Base-by-base conservation (phyloP, 2,888 invertebrate species). In the Petrolisthes manimaculis region DNA sequence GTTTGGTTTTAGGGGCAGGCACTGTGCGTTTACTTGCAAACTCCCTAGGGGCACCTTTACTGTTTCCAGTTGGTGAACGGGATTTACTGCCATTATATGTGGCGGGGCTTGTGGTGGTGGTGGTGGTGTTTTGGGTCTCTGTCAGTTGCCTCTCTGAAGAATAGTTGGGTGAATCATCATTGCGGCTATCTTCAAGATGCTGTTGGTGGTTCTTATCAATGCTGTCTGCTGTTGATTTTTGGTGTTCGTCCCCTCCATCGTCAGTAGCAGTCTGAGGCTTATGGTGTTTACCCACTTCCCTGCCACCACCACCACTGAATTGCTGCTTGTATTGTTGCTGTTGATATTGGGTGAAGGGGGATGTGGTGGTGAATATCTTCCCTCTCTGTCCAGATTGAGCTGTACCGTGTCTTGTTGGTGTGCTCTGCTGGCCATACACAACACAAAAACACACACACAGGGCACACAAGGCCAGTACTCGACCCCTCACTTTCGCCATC, bases 401-500 rank as follows among this genome's bases (percentile, higher is more conserved):
- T 51, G 55, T 21, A 3, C 56, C 37, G 37, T 81, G 77, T n/a
- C 69, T 81, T 14, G 3, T 81, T 14, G 3, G 37, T 12, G 21
- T 75, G 81, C 80, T 53, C 74, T 53, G 56, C 51, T 81, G 12
- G 21, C 18, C 84, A 75, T 37, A 51, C 79, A 56, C 81, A 24
- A 81, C 55, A 69, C 84, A 74, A 54, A 88, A 61, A n/a, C 84
- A 79, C 18, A 67, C 80, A 69, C 37, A 88, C 21, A 71, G 81
- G 79, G 74, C 56, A 74, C 84, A 84, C 78, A 88, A 67, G n/a
- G 37, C 84, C 37, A 88, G 51, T 9, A 53, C 21, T n/a, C 69
- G 51, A 12, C 51, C 80, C 81, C 67, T 80, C 67, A 81, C 67
- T 74, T 80, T 14, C 88, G 84, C 88, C 88, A 88, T 88, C 84